A percentile compares a stretch with the other conserved stretches of the same genome.
Conservation (phyloP, 2,113 vertebrate genomes). For the Lynx canadensis region DNA sequence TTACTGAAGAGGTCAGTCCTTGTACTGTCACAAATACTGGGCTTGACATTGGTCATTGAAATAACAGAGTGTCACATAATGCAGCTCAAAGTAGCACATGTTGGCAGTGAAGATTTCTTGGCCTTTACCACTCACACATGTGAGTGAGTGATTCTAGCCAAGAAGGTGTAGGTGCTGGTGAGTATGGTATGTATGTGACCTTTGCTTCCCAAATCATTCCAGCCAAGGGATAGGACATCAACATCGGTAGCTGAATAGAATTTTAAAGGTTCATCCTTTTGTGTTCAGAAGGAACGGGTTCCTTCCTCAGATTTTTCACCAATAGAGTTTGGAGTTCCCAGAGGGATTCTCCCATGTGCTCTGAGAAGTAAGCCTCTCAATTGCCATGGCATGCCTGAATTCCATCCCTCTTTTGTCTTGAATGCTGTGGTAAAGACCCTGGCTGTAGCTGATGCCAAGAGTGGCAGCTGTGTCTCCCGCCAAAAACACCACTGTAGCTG, state of each 20-base stretch:
- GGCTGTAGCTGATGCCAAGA: not conserved
- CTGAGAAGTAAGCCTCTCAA: not conserved
- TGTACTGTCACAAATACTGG: not conserved
- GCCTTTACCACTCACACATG: not conserved
- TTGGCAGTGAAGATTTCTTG: not conserved
- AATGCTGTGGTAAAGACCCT: not conserved
- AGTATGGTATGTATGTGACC: not conserved
- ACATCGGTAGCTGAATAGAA: not conserved
- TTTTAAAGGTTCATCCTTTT: not conserved
- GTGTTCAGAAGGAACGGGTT: not conserved
- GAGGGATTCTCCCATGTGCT: not conserved
- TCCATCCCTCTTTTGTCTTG: not conserved
- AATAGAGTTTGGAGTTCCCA: not conserved
- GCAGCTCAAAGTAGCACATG: not conserved
- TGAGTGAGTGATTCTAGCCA: not conserved
- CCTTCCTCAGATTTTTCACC: not conserved
- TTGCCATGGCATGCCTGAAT: not conserved
- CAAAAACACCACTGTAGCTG: not conserved
- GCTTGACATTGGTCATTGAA: not conserved
- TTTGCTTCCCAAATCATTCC: not conserved
- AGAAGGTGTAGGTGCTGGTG: not conserved
- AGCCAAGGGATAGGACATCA: not conserved
- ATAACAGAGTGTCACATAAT: not conserved
- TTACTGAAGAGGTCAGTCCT: not conserved
- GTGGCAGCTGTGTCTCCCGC: not conserved